Percentiles rank a stretch among this genome's conserved stretches.
These are phyloP conservation scores for Acanthaster planci DNA, from an alignment of 35 echinoderm and acorn worm genomes.

Conservation along the genomic window DNA sequence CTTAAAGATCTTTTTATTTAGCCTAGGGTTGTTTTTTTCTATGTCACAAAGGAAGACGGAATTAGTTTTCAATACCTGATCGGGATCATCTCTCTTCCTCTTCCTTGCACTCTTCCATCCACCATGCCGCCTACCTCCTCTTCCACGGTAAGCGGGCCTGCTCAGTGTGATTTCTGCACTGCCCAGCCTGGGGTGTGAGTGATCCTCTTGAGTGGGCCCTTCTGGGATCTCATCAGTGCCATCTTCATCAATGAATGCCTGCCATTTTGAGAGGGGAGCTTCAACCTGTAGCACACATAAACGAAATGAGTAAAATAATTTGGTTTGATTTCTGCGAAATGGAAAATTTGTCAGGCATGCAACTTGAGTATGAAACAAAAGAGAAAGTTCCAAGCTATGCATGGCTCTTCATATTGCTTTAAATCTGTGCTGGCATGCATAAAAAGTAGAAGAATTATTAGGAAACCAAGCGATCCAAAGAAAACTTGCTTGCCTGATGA, in stretches of 20 bases:
- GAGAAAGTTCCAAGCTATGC: too few relatives aligned
- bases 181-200: neutral
- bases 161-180: conserved; percentile 3
- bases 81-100: conserved; percentile 11
- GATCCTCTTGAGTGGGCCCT: neutral
- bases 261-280: neutral
- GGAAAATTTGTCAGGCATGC: too few relatives aligned
- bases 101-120: neutral
- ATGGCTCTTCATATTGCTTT: too few relatives aligned
- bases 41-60: too few relatives aligned
- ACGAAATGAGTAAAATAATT: neutral
- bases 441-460: too few relatives aligned
- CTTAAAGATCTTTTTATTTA: too few relatives aligned
- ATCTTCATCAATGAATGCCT: neutral
- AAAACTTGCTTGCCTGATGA: too few relatives aligned
- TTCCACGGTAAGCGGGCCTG: neutral
- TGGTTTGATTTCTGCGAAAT: too few relatives aligned
- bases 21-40: too few relatives aligned
- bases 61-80: neutral
- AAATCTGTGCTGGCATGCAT: too few relatives aligned
- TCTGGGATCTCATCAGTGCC: neutral
- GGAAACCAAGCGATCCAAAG: too few relatives aligned
- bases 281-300: neutral
- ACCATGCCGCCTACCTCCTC: neutral
- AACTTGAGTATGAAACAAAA: too few relatives aligned